Conservation (phyloP, 2,113 vertebrate genomes). For the Rhea pennata region DNA sequence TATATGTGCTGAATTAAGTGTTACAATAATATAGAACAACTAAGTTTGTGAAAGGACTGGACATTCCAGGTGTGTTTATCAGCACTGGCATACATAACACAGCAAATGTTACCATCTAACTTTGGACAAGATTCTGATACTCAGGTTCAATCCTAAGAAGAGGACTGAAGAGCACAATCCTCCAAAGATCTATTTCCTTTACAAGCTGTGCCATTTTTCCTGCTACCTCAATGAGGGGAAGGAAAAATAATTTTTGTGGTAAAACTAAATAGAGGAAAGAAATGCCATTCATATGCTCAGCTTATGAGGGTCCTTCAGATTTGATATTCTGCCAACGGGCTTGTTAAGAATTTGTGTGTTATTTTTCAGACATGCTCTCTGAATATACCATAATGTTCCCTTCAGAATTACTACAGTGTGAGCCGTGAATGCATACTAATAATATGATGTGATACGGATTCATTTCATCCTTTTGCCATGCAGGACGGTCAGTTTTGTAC, state of each 20-base stretch:
- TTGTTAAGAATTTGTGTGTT: conserved; percentile 50
- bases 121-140: not conserved
- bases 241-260: not conserved
- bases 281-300: not conserved
- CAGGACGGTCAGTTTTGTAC: conserved; percentile 39
- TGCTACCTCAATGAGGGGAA: not conserved
- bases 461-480: conserved; percentile 28
- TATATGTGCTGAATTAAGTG: not conserved
- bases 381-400: conserved; percentile 26
- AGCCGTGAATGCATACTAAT: conserved; percentile 56
- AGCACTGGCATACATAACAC: not conserved
- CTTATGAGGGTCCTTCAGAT: conserved; percentile 51
- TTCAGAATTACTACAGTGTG: conserved; percentile 60
- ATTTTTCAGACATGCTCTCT: conserved; percentile 58
- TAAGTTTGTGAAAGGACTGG: not conserved
- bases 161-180: not conserved
- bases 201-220: not conserved
- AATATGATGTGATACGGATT: conserved; percentile 15
- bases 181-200: not conserved
- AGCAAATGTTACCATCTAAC: not conserved
- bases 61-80: not conserved
- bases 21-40: not conserved
- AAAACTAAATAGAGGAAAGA: not conserved
- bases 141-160: not conserved
- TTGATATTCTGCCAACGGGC: conserved; percentile 10